Evolutionary conservation across 2,113 vertebrate genomes (phyloP).

Genomic region (Parus major): DNA sequence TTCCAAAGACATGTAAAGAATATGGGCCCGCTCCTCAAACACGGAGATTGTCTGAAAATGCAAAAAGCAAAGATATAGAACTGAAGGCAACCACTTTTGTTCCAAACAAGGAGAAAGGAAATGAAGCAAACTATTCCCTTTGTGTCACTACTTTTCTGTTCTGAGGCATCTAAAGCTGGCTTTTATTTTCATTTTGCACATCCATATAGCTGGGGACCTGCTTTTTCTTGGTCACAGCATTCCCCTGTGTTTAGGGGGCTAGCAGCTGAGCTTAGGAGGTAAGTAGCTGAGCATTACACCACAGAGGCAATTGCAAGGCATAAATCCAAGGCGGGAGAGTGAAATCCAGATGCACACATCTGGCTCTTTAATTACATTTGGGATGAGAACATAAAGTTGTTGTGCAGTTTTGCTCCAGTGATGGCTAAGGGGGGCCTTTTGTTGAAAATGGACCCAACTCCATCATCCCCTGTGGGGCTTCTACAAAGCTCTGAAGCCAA

Average conservation of each 20-base stretch:
- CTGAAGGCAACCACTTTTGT: background rate
- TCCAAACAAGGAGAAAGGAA: background rate
- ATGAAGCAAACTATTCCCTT: background rate
- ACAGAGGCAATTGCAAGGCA: background rate
- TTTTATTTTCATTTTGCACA: background rate
- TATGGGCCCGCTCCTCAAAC: constrained; percentile 91
- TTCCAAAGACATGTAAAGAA: constrained; percentile 94
- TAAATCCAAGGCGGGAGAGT: background rate
- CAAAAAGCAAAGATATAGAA: background rate
- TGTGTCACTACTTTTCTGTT: background rate
- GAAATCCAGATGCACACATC: background rate
- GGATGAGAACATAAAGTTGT: background rate
- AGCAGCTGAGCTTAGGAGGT: background rate
- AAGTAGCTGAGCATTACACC: background rate
- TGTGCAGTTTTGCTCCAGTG: background rate
- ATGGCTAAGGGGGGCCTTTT: background rate
- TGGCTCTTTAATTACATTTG: background rate
- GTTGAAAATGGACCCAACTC: background rate
- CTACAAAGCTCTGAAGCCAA: background rate
- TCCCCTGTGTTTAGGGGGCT: background rate
- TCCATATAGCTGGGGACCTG: background rate
- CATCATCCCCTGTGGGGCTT: background rate
- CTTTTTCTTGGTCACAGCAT: background rate
- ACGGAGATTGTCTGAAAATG: constrained; percentile 84
- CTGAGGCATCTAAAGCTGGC: background rate